Evolutionary conservation across 2,888 invertebrate species (phyloP).

Genomic region (Lasioglossum morio): DNA sequence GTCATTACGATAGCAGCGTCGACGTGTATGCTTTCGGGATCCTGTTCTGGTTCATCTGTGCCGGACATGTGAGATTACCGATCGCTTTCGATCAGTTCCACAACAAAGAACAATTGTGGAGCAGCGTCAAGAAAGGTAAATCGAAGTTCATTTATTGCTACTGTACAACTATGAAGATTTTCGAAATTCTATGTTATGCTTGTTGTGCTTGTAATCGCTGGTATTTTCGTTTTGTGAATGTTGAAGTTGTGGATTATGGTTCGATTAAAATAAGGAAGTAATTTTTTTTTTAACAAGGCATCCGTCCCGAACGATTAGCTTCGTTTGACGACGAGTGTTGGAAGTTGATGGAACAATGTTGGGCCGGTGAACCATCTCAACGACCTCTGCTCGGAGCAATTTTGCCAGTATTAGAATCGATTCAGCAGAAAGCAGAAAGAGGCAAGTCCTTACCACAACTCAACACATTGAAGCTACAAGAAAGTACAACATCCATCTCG

Average conservation of each 20-base stretch:
- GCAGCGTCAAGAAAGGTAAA: conserved; percentile 91
- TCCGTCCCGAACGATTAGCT: conserved; percentile 91
- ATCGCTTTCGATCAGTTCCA: conserved; percentile 92
- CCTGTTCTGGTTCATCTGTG: conserved; percentile 95
- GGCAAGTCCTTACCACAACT: conserved; percentile 76
- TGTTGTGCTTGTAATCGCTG: background rate
- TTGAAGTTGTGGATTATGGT: background rate
- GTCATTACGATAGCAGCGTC: conserved; percentile 92
- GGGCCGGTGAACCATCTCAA: conserved; percentile 90
- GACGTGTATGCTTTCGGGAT: conserved; percentile 97
- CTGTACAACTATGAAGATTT: background rate
- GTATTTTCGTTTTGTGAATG: background rate
- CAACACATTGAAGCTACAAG: conserved; percentile 67
- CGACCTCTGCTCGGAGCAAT: conserved; percentile 93
- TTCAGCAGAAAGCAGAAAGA: conserved; percentile 82
- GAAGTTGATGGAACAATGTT: conserved; percentile 93
- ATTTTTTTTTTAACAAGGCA: conserved; percentile 86
- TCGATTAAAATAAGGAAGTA: background rate
- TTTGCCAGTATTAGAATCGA: conserved; percentile 88
- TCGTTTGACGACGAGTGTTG: conserved; percentile 92
- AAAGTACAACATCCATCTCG: conserved; percentile 64
- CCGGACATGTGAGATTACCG: conserved; percentile 92
- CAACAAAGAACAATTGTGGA: conserved; percentile 95
- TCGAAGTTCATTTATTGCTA: background rate
- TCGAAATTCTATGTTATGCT: background rate